phyloP scores from a whole-genome alignment of 2,113 vertebrate genomes.

The Chaetura pelagica region DNA sequence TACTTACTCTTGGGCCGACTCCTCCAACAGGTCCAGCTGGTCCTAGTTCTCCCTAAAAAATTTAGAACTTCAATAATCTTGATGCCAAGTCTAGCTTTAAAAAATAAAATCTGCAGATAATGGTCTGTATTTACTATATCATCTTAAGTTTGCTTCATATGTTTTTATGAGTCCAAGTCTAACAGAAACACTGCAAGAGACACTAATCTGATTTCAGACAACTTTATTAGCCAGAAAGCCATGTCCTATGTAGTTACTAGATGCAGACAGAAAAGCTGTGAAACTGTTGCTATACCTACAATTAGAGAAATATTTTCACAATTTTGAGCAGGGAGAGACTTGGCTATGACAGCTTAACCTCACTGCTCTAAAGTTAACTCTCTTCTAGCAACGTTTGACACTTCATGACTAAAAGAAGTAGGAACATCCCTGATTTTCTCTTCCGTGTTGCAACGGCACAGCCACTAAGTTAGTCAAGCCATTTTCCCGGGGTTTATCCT shows the following conservation, averaged over 20 bases:
- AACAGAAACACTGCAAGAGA: neutral
- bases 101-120: neutral
- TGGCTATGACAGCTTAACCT: neutral
- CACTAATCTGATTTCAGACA: neutral
- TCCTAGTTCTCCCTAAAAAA: constrained; percentile 92
- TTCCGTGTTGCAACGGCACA: neutral
- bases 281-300: neutral
- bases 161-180: neutral
- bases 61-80: neutral
- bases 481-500: neutral
- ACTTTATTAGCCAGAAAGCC: neutral
- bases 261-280: neutral
- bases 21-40: constrained; percentile 85
- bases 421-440: neutral
- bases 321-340: neutral
- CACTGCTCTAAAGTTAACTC: neutral
- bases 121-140: neutral
- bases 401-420: neutral
- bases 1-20: constrained; percentile 87
- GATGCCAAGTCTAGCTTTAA: neutral
- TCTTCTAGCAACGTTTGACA: neutral
- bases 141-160: neutral
- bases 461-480: neutral
- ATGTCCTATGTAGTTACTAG: neutral
- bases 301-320: neutral